Evolutionary conservation across 2,113 vertebrate genomes (phyloP), one percentile per base, ranked within the genome.

Genomic region (Emydura subglobosa): DNA sequence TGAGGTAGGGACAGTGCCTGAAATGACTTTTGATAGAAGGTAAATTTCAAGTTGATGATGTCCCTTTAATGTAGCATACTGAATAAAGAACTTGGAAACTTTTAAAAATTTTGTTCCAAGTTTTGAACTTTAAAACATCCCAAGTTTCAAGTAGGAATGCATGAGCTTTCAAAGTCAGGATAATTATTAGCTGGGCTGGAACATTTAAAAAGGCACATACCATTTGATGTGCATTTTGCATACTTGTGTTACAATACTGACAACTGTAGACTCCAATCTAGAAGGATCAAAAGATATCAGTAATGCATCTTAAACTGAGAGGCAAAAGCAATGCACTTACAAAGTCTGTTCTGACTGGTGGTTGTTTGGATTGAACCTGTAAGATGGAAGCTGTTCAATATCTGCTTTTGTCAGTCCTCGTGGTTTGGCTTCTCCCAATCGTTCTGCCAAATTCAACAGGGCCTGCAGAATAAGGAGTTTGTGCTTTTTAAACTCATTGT

Each of bases 261-360:
- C 34, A 83, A 55, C 54, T 3, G 74, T 7, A 49, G 12, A 22
- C 12, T 90, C 10, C 10, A 87, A 81, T 12, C 31, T 34, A 79
- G 80, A 86, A 82, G 89, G 81, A 90, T 50, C 1, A 79, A 88
- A 93, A 91, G 54, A 29, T 61, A 10, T 50, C 54, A 16, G 17
- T 42, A 79, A 95, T 83, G 13, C 74, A 51, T 1, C 16, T 24
- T 92, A 54, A 27, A 92, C 9, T 89, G 51, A 94, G 89, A 91
- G 16, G 24, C 84, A 19, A 93, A 11, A 93, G 8, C 34, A 83
- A 34, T 29, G 47, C 74, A 99, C 99, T 99, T 97, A 99, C 99
- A 99, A 96, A 31, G 99, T 99, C 98, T 99, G 99, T 90, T 99
- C 99, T 94, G 99, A 99, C 90, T 99, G 99, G 97, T 99, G 99